A percentile compares a stretch with the other conserved stretches of the same genome.
Evolutionary conservation across 37 sponge, comb jelly and placozoan species (phyloP).

Genomic region (Lycopodina hypogea): DNA sequence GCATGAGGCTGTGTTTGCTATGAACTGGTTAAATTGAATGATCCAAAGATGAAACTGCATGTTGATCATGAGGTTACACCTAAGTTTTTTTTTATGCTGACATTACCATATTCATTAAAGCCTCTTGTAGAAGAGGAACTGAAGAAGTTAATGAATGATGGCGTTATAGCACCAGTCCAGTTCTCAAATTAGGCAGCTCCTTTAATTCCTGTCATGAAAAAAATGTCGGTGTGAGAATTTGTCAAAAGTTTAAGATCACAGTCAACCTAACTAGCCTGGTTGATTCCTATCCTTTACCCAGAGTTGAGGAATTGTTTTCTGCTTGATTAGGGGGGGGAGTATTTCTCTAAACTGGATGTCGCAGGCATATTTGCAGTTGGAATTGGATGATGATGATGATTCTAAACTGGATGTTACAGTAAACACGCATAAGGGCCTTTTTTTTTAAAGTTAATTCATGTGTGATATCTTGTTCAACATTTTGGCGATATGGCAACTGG

Average conservation of each 20-base stretch:
- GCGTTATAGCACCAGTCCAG: conserved; percentile 28
- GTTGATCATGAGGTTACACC: conserved; percentile 10
- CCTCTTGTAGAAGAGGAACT: too few species aligned
- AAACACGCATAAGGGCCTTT: conserved; percentile 56
- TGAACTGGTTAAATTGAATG: conserved; percentile 9
- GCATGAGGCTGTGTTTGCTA: conserved; percentile 14
- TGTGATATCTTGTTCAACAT: too few species aligned
- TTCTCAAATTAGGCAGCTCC: conserved; percentile 53
- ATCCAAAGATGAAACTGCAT: too few species aligned
- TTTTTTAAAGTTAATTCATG: too few species aligned
- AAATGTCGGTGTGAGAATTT: conserved; percentile 32
- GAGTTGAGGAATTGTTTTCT: conserved; percentile 41
- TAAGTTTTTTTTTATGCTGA: conserved; percentile 5
- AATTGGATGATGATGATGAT: conserved; percentile 26
- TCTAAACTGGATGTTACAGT: conserved; percentile 25
- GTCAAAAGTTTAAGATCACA: conserved; percentile 59
- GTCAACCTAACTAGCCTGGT: conserved; percentile 35
- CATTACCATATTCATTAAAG: too few species aligned
- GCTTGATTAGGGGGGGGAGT: too few species aligned
- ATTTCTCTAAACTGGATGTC: conserved; percentile 52
- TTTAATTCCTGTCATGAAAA: conserved; percentile 46
- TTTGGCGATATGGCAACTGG: too few species aligned
- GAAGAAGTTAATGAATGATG: conserved; percentile 30
- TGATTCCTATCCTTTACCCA: conserved; percentile 53
- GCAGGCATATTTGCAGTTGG: conserved; percentile 52